Conservation (phyloP, 2,113 vertebrate species). For the Callionymus lyra region DNA sequence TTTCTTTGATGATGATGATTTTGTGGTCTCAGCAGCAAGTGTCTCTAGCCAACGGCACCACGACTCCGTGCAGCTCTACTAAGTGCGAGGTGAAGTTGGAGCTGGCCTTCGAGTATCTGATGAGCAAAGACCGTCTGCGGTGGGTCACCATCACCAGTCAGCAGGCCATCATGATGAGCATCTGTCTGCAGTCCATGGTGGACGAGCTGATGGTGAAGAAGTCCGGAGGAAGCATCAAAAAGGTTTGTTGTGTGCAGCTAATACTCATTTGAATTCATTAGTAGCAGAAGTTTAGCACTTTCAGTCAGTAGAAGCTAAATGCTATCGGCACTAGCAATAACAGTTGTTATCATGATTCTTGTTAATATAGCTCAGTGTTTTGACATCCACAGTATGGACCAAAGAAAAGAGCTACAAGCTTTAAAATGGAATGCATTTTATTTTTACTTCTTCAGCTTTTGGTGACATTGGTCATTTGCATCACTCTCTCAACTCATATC, state of each 20-base stretch:
- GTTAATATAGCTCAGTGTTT: neutral
- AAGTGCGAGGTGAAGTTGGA: constrained; percentile 92
- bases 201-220: constrained; percentile 99
- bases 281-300: neutral
- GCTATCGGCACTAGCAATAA: neutral
- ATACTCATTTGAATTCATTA: neutral
- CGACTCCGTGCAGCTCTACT: constrained; percentile 69
- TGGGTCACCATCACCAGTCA: constrained; percentile 98
- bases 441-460: no score
- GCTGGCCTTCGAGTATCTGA: constrained; percentile 94
- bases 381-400: no score
- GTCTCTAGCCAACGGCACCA: constrained; percentile 76
- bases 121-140: constrained; percentile 96
- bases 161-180: constrained; percentile 99
- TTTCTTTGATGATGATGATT: no score
- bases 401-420: no score
- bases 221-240: constrained; percentile 93
- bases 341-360: neutral
- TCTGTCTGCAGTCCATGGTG: constrained; percentile 97
- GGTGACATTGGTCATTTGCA: no score
- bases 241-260: constrained; percentile 60
- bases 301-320: neutral
- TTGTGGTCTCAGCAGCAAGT: constrained; percentile 65
- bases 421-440: no score
- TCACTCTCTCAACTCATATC: no score